Conservation (phyloP, 2,888 invertebrate genomes). For the Carpatolechia fugitivella region DNA sequence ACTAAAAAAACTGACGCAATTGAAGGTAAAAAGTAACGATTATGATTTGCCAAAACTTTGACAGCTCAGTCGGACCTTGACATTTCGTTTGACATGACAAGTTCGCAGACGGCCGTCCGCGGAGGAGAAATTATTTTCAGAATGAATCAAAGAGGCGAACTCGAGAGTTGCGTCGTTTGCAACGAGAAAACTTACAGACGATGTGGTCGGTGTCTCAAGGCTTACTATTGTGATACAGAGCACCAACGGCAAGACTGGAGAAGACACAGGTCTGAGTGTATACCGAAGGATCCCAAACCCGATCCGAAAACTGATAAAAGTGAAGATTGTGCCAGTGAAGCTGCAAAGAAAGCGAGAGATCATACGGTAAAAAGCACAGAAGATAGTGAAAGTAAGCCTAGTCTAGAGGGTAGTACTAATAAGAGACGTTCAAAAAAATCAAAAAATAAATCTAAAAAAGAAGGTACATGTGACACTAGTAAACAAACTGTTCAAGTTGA, state of each 20-base stretch:
- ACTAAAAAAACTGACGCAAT: neutral
- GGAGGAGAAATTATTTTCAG: constrained; percentile 49
- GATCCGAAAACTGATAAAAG: constrained; percentile 47
- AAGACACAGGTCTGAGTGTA: constrained; percentile 83
- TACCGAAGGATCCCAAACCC: constrained; percentile 61
- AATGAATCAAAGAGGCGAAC: constrained; percentile 72
- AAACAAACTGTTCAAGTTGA: constrained; percentile 44
- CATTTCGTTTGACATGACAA: constrained; percentile 39
- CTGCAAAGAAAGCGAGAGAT: constrained; percentile 42
- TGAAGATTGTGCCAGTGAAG: constrained; percentile 43
- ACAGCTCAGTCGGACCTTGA: constrained; percentile 1
- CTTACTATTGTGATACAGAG: constrained; percentile 88
- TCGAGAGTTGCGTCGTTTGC: constrained; percentile 81
- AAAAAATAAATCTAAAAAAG: constrained; percentile 49
- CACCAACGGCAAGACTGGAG: constrained; percentile 91
- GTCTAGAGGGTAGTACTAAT: constrained; percentile 37
- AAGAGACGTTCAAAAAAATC: constrained; percentile 50
- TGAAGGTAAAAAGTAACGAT: neutral
- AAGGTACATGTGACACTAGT: constrained; percentile 49
- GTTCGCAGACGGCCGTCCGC: constrained; percentile 47
- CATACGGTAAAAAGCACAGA: constrained; percentile 29
- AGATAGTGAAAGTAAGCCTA: constrained; percentile 30
- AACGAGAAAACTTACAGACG: constrained; percentile 81
- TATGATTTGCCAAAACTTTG: neutral
- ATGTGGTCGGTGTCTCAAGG: constrained; percentile 86